Percentiles rank a stretch among this genome's conserved stretches.
Conservation (phyloP, 1,140 invertebrate genomes). For the Luehdorfia chinensis region DNA sequence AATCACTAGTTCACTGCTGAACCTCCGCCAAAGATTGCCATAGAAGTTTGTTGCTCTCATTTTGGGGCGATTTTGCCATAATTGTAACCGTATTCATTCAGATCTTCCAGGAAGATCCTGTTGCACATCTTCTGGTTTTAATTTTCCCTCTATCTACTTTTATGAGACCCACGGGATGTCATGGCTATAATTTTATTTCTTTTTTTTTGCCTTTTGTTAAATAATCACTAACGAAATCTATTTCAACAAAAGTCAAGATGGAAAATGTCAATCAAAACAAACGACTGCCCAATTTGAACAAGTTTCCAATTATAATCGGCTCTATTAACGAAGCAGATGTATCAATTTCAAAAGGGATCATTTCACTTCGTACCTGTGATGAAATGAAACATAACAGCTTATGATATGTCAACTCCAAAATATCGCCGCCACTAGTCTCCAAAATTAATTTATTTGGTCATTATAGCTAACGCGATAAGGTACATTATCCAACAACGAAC, state of each 20-base stretch:
- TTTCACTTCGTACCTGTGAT: constrained; percentile 19
- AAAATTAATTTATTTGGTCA: neutral
- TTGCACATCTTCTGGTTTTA: too few species aligned
- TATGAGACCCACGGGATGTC: too few species aligned
- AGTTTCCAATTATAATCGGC: constrained; percentile 4
- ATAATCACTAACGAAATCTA: constrained; percentile 1
- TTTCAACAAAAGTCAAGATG: neutral
- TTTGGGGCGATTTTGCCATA: too few species aligned
- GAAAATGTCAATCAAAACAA: constrained; percentile 7
- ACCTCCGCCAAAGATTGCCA: too few species aligned
- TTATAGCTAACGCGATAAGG: neutral
- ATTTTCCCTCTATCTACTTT: too few species aligned
- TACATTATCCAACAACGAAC: neutral
- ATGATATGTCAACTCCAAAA: constrained; percentile 2
- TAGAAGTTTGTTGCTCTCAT: too few species aligned
- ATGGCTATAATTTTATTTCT: too few species aligned
- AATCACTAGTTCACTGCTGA: too few species aligned
- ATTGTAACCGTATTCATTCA: too few species aligned
- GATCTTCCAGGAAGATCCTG: too few species aligned
- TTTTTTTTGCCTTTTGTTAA: too few species aligned
- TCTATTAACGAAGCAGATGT: constrained; percentile 9
- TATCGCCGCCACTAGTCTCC: neutral
- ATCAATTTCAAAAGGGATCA: constrained; percentile 21
- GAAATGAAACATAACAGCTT: constrained; percentile 7
- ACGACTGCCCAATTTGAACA: neutral